phyloP scores from a whole-genome alignment of 1,140 invertebrate species.

The Cylas formicarius region DNA sequence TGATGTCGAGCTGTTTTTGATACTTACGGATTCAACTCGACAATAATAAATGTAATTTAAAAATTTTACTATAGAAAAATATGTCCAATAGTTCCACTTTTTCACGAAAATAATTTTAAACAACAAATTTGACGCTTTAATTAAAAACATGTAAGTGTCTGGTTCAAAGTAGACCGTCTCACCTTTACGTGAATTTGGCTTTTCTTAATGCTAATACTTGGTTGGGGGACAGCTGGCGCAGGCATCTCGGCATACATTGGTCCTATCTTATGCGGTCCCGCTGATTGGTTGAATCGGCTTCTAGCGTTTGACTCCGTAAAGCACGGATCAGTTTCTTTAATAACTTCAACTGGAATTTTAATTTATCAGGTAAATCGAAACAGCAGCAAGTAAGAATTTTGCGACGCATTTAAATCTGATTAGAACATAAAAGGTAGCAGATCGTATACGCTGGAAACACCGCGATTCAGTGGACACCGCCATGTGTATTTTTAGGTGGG shows the following conservation, averaged over 20 bases:
- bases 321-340: constrained; percentile 51
- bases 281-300: background rate
- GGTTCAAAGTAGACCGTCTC: no score
- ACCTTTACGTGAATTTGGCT: no score
- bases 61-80: no score
- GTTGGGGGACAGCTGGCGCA: background rate
- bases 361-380: constrained; percentile 5
- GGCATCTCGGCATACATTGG: background rate
- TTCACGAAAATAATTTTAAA: no score
- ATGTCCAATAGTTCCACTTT: no score
- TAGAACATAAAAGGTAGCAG: background rate
- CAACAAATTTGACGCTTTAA: no score
- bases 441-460: background rate
- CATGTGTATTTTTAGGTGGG: constrained; percentile 4
- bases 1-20: no score
- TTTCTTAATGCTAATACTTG: background rate
- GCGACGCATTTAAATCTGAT: background rate
- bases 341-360: constrained; percentile 54
- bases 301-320: constrained; percentile 37
- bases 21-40: no score
- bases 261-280: background rate
- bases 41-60: no score
- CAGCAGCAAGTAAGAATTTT: background rate
- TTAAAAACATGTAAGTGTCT: no score
- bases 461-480: background rate